These are phyloP conservation scores for Drosophila murphyi DNA, from an alignment of 1,140 invertebrate species.

Conservation along the genomic window DNA sequence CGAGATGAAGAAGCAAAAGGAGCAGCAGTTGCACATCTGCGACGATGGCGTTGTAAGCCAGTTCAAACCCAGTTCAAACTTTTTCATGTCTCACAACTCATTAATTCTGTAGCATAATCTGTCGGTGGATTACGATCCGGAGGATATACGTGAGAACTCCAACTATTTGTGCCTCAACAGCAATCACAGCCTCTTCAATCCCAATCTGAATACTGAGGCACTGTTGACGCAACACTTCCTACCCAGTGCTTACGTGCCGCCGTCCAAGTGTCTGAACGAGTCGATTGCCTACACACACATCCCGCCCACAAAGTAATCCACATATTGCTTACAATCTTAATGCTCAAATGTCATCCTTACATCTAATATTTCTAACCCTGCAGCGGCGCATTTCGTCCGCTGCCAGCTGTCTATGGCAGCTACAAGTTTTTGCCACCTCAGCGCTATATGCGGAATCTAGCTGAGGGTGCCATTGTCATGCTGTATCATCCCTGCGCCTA, in stretches of 20 bases:
- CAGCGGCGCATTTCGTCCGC: conserved; percentile 92
- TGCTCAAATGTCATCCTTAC: not conserved
- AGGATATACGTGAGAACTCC: conserved; percentile 87
- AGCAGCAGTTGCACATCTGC: conserved; percentile 85
- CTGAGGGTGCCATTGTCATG: conserved; percentile 94
- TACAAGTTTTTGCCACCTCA: conserved; percentile 93
- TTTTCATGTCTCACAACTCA: not conserved
- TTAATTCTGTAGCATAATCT: conserved; percentile 87
- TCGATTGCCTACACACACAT: conserved; percentile 87
- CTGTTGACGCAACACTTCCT: conserved; percentile 87
- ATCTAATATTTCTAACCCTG: conserved; percentile 55
- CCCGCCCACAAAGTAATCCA: conserved; percentile 88
- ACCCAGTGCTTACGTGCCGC: conserved; percentile 87
- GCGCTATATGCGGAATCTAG: conserved; percentile 93
- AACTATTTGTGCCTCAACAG: conserved; percentile 84
- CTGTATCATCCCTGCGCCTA: conserved; percentile 95
- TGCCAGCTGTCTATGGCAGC: conserved; percentile 93
- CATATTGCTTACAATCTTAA: not conserved
- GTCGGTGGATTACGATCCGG: conserved; percentile 89
- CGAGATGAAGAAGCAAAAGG: not conserved
- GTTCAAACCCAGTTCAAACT: not conserved
- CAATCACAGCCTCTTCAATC: conserved; percentile 84
- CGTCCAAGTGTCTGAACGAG: conserved; percentile 89
- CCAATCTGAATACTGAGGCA: conserved; percentile 85
- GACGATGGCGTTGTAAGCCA: conserved; percentile 89